A percentile compares a stretch with the other conserved stretches of the same genome.
These are phyloP conservation scores for Marmota monax DNA, from an alignment of 2,113 vertebrate genomes.

Conservation along the genomic window DNA sequence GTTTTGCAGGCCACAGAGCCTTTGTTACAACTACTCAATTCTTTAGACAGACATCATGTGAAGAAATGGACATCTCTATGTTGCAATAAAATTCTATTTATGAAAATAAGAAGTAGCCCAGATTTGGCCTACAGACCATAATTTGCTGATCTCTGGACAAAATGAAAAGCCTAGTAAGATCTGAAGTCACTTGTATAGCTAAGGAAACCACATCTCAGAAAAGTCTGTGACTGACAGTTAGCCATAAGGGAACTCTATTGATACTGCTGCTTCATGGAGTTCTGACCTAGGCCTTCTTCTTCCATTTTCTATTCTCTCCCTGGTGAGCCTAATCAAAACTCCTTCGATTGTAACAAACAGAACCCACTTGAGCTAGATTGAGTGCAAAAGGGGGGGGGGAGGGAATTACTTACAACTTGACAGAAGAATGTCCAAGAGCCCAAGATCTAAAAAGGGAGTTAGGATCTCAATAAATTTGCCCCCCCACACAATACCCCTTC, in stretches of 20 bases:
- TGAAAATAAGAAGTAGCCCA: neutral
- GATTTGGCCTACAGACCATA: neutral
- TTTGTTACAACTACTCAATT: neutral
- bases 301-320: neutral
- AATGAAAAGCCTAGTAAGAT: neutral
- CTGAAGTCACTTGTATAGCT: neutral
- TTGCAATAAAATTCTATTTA: neutral
- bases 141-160: neutral
- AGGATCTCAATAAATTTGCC: neutral
- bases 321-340: neutral
- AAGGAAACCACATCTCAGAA: neutral
- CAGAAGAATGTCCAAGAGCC: neutral
- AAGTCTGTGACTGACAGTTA: neutral
- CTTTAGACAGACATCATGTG: neutral
- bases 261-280: neutral
- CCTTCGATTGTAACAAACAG: neutral
- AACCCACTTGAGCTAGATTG: neutral
- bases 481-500: too few species aligned
- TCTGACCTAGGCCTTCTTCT: neutral
- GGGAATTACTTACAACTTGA: neutral
- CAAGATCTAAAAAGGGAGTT: neutral
- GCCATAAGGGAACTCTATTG: neutral
- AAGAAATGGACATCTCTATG: neutral
- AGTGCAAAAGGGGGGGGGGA: neutral
- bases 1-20: neutral